Conservation (phyloP, 92 coral and sea anemone species). For the Umimayanthus chanpuru region DNA sequence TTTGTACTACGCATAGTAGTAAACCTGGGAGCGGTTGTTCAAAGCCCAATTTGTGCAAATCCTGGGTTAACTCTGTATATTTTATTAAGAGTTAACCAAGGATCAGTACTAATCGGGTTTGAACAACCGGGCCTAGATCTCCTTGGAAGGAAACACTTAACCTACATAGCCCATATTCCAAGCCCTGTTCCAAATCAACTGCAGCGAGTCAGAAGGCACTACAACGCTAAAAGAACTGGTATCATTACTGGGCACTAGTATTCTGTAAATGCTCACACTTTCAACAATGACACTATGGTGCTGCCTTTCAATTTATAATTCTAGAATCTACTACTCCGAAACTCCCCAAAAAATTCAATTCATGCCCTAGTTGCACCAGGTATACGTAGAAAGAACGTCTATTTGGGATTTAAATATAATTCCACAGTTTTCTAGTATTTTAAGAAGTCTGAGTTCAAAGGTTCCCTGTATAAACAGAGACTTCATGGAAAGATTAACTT, state of each 20-base stretch:
- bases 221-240: neutral
- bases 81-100: too few species aligned
- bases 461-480: neutral
- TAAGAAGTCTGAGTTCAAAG: neutral
- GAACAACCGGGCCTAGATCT: too few species aligned
- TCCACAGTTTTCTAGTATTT: neutral
- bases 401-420: too few species aligned
- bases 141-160: neutral
- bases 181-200: neutral
- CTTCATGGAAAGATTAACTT: neutral
- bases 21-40: too few species aligned
- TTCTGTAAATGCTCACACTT: neutral
- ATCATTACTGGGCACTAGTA: too few species aligned
- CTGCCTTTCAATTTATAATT: too few species aligned
- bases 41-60: too few species aligned
- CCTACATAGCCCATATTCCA: neutral
- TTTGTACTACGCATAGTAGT: neutral
- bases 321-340: neutral
- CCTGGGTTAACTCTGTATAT: too few species aligned
- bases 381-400: neutral
- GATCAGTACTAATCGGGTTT: too few species aligned
- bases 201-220: neutral
- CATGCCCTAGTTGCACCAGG: neutral
- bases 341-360: neutral
- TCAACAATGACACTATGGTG: neutral